Conservation (phyloP, 2,888 invertebrate species). For the Tridacna gigas region DNA sequence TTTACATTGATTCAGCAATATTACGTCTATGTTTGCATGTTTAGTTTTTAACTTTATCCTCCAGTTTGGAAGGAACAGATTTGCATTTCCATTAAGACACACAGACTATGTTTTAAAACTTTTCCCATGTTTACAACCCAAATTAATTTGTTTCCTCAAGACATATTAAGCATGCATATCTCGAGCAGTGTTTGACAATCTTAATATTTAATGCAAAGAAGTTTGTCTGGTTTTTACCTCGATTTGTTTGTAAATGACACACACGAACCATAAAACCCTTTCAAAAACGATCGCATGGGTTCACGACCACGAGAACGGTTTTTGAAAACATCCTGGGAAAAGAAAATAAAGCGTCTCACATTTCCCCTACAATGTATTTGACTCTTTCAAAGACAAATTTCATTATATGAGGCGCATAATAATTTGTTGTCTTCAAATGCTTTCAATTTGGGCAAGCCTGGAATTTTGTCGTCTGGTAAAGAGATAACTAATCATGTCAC, state of each 20-base stretch:
- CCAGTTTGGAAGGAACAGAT: slow-evolving; percentile 54
- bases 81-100: slow-evolving; percentile 60
- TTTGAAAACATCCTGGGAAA: too few species aligned
- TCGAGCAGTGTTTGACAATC: slow-evolving; percentile 59
- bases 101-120: slow-evolving; percentile 56
- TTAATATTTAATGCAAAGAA: slow-evolving; percentile 62
- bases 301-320: too few species aligned
- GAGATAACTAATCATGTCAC: slow-evolving; percentile 22
- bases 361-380: too few species aligned
- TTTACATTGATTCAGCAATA: slow-evolving; percentile 19
- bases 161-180: slow-evolving; percentile 64
- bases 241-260: slow-evolving; percentile 56
- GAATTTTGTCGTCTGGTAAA: too few species aligned
- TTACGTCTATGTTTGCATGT: slow-evolving; percentile 36
- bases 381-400: too few species aligned
- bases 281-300: too few species aligned
- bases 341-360: too few species aligned
- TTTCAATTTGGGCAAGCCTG: too few species aligned
- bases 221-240: slow-evolving; percentile 53
- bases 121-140: slow-evolving; percentile 65
- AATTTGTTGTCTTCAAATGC: too few species aligned
- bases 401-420: too few species aligned
- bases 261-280: slow-evolving; percentile 36
- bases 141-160: slow-evolving; percentile 65
- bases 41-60: slow-evolving; percentile 59